Evolutionary conservation across 2,797 vertebrate species (phyloP), one percentile per base, ranked within the genome.

Genomic region (Liparis tanakae): DNA sequence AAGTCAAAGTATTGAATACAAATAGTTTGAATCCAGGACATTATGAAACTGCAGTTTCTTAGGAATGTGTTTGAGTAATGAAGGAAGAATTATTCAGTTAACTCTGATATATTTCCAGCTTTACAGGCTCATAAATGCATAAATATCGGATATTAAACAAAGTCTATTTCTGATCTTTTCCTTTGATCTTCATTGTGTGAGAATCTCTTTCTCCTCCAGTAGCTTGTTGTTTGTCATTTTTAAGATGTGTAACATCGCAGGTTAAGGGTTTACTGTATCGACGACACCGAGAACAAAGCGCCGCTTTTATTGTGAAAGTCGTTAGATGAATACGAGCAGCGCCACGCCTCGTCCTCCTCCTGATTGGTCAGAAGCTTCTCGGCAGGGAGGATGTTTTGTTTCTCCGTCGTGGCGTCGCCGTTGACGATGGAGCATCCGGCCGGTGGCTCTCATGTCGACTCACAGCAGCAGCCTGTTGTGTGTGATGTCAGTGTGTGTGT

Each of bases 341-440:
- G 39, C 20, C 13, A 12, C 60, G 30, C 63, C 46, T 63, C 41
- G 8, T 59, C 13, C 77, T 25, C 33, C 46, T 74, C 75, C 56
- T 78, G 33, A 55, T 25, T 60, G 25, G 79, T 39, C 8, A 13
- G 34, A 80, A 48, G 57, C 57, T 70, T n/a, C 64, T 62, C 30
- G 1, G 44, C 67, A 69, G 60, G 14, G 0, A n/a, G 9, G 30
- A 0, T 22, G 34, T 67, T 73, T 15, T 81, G 67, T 82, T 84
- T 86, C 75, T 80, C 64, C 75, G 78, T 70, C 58, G 50, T 55
- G 67, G 58, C 78, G 83, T 90, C 34, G 33, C 56, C 83, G 74
- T 87, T 73, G 68, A 84, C 91, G 88, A 91, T 93, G 91, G 85
- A 76, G 75, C 43, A 13, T 30, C 74, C 74, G 64, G 60, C 57